phyloP scores from a whole-genome alignment of 2,797 vertebrate species.

The Lagodon rhomboides region DNA sequence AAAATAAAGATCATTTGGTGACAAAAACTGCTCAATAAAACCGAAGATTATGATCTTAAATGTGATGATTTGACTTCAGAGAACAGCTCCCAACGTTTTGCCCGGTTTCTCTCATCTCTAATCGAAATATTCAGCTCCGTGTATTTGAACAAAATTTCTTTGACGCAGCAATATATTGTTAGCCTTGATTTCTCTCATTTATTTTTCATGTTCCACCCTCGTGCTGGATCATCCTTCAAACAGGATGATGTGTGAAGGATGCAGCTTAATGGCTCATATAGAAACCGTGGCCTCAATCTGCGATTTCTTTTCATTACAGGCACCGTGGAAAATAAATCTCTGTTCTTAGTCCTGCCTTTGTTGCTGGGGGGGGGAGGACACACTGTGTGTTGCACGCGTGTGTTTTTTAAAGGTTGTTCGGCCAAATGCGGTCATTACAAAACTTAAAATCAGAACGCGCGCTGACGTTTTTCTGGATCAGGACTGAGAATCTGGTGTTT shows the following conservation, averaged over 20 bases:
- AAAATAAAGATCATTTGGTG: slow-evolving; percentile 28
- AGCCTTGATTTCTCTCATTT: slow-evolving; percentile 54
- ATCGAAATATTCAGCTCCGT: slow-evolving; percentile 44
- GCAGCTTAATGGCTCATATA: slow-evolving; percentile 72
- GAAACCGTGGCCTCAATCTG: slow-evolving; percentile 70
- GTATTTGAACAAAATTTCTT: slow-evolving; percentile 29
- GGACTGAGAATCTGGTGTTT: slow-evolving; percentile 15
- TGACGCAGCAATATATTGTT: slow-evolving; percentile 27
- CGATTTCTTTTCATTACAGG: slow-evolving; percentile 67
- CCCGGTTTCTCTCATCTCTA: background rate
- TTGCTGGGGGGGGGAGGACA: background rate
- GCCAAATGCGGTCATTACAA: slow-evolving; percentile 9
- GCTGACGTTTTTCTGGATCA: slow-evolving; percentile 30
- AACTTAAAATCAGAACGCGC: background rate
- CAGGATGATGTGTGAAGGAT: slow-evolving; percentile 74
- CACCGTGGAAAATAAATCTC: slow-evolving; percentile 54
- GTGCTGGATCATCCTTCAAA: slow-evolving; percentile 69
- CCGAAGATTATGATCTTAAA: slow-evolving; percentile 14
- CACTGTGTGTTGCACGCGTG: background rate
- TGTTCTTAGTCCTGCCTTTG: slow-evolving; percentile 49
- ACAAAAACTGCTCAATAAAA: slow-evolving; percentile 7
- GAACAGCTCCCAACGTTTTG: background rate
- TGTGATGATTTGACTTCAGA: slow-evolving; percentile 16
- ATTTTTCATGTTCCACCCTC: slow-evolving; percentile 55
- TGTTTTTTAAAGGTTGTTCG: slow-evolving; percentile 3